Evolutionary conservation across 2,797 vertebrate genomes (phyloP), one percentile per base, ranked within the genome.

Genomic region (Clarias laeviceps): DNA sequence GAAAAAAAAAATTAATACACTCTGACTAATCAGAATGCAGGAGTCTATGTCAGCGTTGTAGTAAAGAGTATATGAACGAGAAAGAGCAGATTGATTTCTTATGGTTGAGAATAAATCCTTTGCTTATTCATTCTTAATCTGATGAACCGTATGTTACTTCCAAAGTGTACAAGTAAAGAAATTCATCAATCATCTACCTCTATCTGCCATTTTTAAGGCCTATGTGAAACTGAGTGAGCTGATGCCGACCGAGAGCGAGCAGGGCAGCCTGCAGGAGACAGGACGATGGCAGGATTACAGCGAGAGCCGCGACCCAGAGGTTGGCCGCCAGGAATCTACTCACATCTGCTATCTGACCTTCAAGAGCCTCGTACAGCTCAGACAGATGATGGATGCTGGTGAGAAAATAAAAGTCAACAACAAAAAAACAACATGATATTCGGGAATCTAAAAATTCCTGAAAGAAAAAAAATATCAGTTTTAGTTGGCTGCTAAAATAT

Each of bases 331-430:
- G 98, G 93, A 93, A 0, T 92, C 94, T 68, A 95, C 96, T 0
- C 96, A 97, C 18, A 91, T 98, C 87, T 96, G 97, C 85, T 96
- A 95, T 91, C 95, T 99, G 90, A 98, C 96, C 88, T 99, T 99
- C 94, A 97, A 94, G 93, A 97, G 97, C 91, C 96, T 99, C 72
- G 91, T 97, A 89, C 95, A 97, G 83, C 93, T 98, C 69, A 93
- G 92, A 50, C 93, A 82, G 83, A 93, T 93, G 91, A 93, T 99
- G 85, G 91, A 81, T 90, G 97, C 95, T 85, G 97, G 98, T 97
- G 84, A 83, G 68, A 7, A 56, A 72, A 27, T 24, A 11, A 74
- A 50, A 2, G 22, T 45, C 14, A 74, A 5, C n/a, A 54, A 54
- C 12, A n/a, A 4, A 32, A 66, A 27, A 17, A 15, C 1, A 9